Conservation (phyloP, 2,113 vertebrate genomes). For the Macquaria australasica region DNA sequence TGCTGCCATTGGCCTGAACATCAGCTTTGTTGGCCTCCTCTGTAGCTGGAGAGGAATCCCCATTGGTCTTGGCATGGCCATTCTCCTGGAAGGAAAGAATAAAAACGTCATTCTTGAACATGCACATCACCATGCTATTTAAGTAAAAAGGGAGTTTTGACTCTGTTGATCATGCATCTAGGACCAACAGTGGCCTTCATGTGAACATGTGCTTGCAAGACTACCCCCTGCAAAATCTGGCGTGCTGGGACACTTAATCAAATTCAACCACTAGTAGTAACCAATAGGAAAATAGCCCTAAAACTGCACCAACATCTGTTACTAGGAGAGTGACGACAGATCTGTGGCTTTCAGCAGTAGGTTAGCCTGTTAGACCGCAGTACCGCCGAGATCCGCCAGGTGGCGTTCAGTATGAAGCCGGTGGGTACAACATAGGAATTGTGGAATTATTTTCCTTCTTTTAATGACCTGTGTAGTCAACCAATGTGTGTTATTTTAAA, state of each 20-base stretch:
- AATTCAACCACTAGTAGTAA: constrained; percentile 15
- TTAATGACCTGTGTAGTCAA: neutral
- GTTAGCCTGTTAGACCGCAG: constrained; percentile 52
- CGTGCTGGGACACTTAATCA: constrained; percentile 31
- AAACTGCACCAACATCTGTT: constrained; percentile 81
- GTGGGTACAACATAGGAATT: constrained; percentile 57
- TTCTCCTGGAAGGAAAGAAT: constrained; percentile 85
- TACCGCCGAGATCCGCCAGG: constrained; percentile 45
- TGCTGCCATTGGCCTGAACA: constrained; percentile 90
- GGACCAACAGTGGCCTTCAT: neutral
- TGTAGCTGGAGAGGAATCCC: constrained; percentile 87
- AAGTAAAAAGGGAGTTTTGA: neutral
- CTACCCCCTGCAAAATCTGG: neutral
- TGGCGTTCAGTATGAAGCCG: constrained; percentile 35
- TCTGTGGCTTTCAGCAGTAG: constrained; percentile 66
- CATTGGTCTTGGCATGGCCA: constrained; percentile 90
- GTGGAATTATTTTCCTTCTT: neutral
- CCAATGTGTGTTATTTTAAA: neutral
- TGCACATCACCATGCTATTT: neutral
- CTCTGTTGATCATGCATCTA: neutral
- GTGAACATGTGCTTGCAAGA: neutral
- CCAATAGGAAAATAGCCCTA: constrained; percentile 69
- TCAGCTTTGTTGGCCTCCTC: constrained; percentile 88
- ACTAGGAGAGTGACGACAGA: constrained; percentile 83
- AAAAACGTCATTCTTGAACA: neutral